Evolutionary conservation across 2,888 invertebrate genomes (phyloP).

Genomic region (Caenorhabditis sinica): DNA sequence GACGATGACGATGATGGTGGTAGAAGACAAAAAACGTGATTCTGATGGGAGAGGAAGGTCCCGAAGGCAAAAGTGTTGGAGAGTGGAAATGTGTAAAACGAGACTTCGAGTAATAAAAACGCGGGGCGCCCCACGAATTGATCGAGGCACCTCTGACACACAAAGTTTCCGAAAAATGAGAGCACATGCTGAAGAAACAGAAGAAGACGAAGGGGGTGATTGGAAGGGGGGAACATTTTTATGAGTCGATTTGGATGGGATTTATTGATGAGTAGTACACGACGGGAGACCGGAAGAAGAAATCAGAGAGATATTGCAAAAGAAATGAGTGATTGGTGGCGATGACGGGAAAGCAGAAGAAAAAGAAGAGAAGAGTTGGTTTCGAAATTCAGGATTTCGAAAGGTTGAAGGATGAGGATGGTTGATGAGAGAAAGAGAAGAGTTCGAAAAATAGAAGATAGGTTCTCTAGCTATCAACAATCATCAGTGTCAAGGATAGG

Average conservation of each 20-base stretch:
- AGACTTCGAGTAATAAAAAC: constrained; percentile 62
- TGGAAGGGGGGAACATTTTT: constrained; percentile 42
- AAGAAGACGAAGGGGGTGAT: neutral
- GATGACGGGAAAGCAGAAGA: neutral
- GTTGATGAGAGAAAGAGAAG: neutral
- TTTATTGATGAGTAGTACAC: constrained; percentile 49
- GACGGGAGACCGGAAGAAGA: neutral
- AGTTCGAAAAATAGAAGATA: constrained; percentile 8
- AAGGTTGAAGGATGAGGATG: too few relatives aligned
- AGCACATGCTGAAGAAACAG: constrained; percentile 27
- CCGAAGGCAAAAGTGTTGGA: constrained; percentile 22
- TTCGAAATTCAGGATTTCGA: constrained; percentile 16
- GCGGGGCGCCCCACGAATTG: constrained; percentile 50
- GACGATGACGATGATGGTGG: neutral
- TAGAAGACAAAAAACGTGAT: constrained; percentile 28
- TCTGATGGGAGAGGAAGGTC: constrained; percentile 14
- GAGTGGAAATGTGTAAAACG: constrained; percentile 52
- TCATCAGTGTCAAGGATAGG: neutral
- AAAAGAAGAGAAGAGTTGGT: neutral
- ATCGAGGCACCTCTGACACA: constrained; percentile 30
- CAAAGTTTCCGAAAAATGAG: constrained; percentile 29
- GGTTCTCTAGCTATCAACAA: neutral
- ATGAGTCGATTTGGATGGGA: constrained; percentile 39
- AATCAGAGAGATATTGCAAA: constrained; percentile 5
- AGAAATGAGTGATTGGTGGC: constrained; percentile 34